Evolutionary conservation across 2,113 vertebrate genomes (phyloP).

Genomic region (Apistogramma diplotaenia): DNA sequence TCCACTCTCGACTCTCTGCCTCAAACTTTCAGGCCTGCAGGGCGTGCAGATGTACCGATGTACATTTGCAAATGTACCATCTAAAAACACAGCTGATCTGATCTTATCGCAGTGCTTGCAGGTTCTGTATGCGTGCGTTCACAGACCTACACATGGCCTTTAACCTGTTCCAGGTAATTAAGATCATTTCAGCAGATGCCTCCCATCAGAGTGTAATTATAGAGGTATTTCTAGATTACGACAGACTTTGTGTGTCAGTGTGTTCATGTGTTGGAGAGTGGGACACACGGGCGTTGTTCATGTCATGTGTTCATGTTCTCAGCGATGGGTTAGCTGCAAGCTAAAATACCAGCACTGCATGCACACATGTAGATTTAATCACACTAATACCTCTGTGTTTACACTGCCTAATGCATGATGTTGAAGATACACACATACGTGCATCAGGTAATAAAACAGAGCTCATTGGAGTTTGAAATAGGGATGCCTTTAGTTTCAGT

Average conservation of each 20-base stretch:
- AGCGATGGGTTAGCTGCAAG: neutral
- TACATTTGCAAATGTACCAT: neutral
- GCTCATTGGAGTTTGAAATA: neutral
- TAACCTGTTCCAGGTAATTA: conserved; percentile 31
- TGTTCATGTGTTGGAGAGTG: neutral
- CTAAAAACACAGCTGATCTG: neutral
- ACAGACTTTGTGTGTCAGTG: neutral
- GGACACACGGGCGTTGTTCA: neutral
- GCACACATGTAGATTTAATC: neutral
- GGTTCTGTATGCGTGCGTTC: neutral
- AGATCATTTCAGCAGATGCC: conserved; percentile 19
- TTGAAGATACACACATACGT: neutral
- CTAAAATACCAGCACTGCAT: neutral
- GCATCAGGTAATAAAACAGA: neutral
- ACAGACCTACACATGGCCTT: neutral
- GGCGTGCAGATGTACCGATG: neutral
- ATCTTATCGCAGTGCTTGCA: neutral
- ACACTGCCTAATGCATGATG: neutral
- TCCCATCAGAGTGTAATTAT: conserved; percentile 24
- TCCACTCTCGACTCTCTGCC: neutral
- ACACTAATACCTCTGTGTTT: neutral
- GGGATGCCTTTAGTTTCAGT: neutral
- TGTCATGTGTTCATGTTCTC: neutral
- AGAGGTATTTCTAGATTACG: conserved; percentile 27
- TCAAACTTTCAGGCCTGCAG: neutral